Percentiles rank a stretch among this genome's conserved stretches.
These are phyloP conservation scores for Melanotaenia duboulayi DNA, from an alignment of 2,113 vertebrate species.

Conservation along the genomic window DNA sequence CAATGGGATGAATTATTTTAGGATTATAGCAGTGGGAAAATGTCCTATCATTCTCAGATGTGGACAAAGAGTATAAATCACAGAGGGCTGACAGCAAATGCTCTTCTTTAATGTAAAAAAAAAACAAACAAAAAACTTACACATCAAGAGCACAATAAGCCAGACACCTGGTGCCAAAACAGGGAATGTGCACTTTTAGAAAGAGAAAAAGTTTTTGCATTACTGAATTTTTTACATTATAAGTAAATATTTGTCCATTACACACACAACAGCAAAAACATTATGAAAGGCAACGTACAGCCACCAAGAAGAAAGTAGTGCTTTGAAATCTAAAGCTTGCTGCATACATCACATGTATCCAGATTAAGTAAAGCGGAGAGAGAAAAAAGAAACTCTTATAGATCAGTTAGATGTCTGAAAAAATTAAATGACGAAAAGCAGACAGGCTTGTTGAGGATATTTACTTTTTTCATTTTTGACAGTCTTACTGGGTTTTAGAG, in stretches of 20 bases:
- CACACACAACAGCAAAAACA: slow-evolving; percentile 56
- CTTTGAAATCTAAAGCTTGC: slow-evolving; percentile 85
- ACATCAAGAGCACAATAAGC: slow-evolving; percentile 39
- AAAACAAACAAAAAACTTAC: no score
- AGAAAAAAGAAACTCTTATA: no score
- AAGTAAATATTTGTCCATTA: no score
- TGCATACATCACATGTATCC: no score
- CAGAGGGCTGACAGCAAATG: slow-evolving; percentile 77
- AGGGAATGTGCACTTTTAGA: slow-evolving; percentile 76
- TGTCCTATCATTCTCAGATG: slow-evolving; percentile 86
- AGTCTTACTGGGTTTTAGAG: no score
- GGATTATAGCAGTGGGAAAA: slow-evolving; percentile 68
- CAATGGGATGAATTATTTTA: slow-evolving; percentile 81
- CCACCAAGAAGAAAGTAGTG: slow-evolving; percentile 87
- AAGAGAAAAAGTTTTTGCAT: background rate
- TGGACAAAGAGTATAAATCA: slow-evolving; percentile 84
- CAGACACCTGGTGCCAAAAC: slow-evolving; percentile 77
- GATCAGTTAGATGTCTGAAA: no score
- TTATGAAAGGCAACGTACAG: slow-evolving; percentile 57
- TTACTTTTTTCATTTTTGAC: no score
- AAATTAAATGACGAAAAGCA: no score
- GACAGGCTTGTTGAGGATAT: no score
- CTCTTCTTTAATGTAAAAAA: slow-evolving; percentile 84
- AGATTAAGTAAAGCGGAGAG: no score
- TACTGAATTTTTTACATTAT: background rate